Evolutionary conservation across 2,888 invertebrate genomes (phyloP), one percentile per base, ranked within the genome.

Genomic region (Catocala fraxini): DNA sequence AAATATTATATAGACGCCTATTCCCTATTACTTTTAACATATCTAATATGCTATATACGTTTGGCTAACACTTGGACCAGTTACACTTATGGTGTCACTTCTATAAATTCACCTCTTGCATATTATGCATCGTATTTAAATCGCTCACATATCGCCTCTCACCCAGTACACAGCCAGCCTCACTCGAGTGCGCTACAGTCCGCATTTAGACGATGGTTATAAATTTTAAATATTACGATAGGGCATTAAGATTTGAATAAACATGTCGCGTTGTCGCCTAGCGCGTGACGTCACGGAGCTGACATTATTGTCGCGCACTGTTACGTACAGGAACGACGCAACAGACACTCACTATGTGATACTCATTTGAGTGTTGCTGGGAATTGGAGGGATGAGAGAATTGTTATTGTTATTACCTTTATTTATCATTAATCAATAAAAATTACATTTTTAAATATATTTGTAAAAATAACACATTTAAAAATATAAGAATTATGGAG

Each of bases 191-290:
- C 63, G 70, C 72, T 75, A 75, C 76, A 82, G 72, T 81, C 79
- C 73, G 75, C 76, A 73, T 80, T 79, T 78, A 81, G 77, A 78
- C 56, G 68, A 48, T 43, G 82, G 79, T 76, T 77, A 87, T 90
- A 91, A 88, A 88, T 89, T 88, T 88, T 77, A 86, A 88, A 89
- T 89, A 91, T 90, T 89, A 89, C 83, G 88, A 84, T 79, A 77
- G 75, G 78, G 84, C 84, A 89, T 88, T 90, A 87, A 88, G 86
- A 89, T 91, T 88, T 91, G 88, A 91, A 92, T 92, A 92, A 92
- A 91, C 91, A 91, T 88, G 90, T 90, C 88, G 81, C 68, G 73
- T 83, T 73, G 77, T 77, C 68, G 72, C 75, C 62, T 83, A 79
- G 75, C 82, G 74, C 73, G 68, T 87, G 88, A 87, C 83, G 81